These are phyloP conservation scores for Drosophila mimetica DNA, from an alignment of 2,888 invertebrate genomes.

Conservation along the genomic window DNA sequence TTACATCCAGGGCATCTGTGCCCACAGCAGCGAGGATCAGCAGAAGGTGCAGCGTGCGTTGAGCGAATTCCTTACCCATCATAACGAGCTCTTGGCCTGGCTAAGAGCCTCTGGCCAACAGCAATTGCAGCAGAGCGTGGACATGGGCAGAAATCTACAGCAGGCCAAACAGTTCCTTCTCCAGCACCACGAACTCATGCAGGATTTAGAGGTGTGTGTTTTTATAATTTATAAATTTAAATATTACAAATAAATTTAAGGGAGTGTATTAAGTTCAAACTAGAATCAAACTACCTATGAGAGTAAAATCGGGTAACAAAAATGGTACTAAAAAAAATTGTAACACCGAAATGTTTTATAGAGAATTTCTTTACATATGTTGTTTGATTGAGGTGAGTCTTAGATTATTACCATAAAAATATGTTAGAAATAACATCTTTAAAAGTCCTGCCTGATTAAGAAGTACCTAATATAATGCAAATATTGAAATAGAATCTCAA, in stretches of 20 bases:
- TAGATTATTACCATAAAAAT: too few relatives aligned
- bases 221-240: too few relatives aligned
- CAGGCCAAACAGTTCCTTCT: slow-evolving; percentile 90
- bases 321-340: neutral
- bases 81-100: slow-evolving; percentile 90
- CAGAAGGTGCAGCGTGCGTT: slow-evolving; percentile 89
- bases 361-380: neutral
- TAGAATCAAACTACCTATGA: neutral
- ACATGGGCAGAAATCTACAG: slow-evolving; percentile 89
- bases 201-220: slow-evolving; percentile 88
- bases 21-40: slow-evolving; percentile 89
- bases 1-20: slow-evolving; percentile 87
- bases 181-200: slow-evolving; percentile 89
- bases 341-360: neutral
- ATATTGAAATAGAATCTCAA: neutral
- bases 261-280: too few relatives aligned
- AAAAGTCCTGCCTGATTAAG: neutral
- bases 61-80: slow-evolving; percentile 88
- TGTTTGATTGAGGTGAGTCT: neutral
- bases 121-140: slow-evolving; percentile 89
- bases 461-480: neutral
- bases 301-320: neutral
- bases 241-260: too few relatives aligned
- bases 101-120: slow-evolving; percentile 89
- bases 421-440: too few relatives aligned